Conservation (phyloP, 2,797 vertebrate species). For the Fringilla coelebs region DNA sequence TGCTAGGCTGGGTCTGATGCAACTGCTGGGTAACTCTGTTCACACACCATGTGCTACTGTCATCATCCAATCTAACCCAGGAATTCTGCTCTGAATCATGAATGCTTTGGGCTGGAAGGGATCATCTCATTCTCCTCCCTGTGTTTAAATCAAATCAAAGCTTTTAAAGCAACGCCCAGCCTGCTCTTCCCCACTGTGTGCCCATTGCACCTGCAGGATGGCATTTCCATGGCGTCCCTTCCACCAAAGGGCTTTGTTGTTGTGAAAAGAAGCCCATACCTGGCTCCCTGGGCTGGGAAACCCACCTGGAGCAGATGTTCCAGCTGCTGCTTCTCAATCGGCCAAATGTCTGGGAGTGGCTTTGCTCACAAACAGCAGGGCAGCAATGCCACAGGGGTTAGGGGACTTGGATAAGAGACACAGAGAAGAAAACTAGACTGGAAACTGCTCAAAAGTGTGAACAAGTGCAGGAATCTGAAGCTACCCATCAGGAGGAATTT, state of each 20-base stretch:
- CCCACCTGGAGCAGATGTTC: not conserved
- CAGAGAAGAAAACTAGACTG: not conserved
- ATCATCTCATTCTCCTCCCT: not conserved
- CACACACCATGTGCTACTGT: not conserved
- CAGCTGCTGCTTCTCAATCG: not conserved
- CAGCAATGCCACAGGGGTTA: not conserved
- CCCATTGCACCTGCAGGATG: not conserved
- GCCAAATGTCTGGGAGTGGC: not conserved
- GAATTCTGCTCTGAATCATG: not conserved
- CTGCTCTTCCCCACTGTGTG: not conserved
- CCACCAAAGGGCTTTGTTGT: not conserved
- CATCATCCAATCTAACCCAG: rapidly evolving
- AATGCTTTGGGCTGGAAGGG: too few relatives aligned
- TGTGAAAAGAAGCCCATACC: not conserved
- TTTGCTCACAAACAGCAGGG: not conserved
- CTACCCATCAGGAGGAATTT: not conserved
- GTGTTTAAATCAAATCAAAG: not conserved
- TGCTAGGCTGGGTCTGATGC: not conserved
- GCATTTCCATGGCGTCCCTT: not conserved
- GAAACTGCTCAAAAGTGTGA: not conserved
- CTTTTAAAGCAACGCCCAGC: not conserved
- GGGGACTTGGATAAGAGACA: not conserved
- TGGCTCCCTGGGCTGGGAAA: not conserved
- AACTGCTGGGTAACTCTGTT: not conserved
- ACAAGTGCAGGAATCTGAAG: not conserved